Evolutionary conservation across 2,113 vertebrate genomes (phyloP).

Genomic region (Naja naja): DNA sequence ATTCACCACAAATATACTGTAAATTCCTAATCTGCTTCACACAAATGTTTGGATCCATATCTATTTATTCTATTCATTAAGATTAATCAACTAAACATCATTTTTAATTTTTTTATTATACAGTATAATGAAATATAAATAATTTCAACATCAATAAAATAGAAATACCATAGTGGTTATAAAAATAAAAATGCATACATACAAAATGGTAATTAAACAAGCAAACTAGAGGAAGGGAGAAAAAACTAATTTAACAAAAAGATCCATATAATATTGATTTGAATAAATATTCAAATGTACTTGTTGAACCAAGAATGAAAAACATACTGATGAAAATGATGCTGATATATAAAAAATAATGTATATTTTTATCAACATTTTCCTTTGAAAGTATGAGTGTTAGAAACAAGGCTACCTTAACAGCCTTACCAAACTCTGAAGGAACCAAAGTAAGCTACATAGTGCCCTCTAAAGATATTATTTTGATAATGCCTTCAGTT

Average conservation of each 20-base stretch:
- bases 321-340: neutral
- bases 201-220: neutral
- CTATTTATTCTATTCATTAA: neutral
- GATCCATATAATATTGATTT: neutral
- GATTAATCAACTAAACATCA: neutral
- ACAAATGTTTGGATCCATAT: neutral
- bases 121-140: neutral
- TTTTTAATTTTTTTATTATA: neutral
- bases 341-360: neutral
- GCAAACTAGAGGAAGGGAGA: neutral
- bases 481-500: neutral
- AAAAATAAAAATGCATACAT: neutral
- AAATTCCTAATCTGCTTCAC: neutral
- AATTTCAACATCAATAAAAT: neutral
- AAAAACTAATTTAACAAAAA: neutral
- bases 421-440: neutral
- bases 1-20: neutral
- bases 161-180: neutral
- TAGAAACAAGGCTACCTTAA: neutral
- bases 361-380: too few species aligned
- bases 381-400: neutral
- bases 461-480: conserved; percentile 23
- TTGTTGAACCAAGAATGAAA: neutral
- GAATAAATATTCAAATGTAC: neutral
- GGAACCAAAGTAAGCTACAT: neutral